phyloP scores from a whole-genome alignment of 2,113 vertebrate genomes.

The Seriola aureovittata region DNA sequence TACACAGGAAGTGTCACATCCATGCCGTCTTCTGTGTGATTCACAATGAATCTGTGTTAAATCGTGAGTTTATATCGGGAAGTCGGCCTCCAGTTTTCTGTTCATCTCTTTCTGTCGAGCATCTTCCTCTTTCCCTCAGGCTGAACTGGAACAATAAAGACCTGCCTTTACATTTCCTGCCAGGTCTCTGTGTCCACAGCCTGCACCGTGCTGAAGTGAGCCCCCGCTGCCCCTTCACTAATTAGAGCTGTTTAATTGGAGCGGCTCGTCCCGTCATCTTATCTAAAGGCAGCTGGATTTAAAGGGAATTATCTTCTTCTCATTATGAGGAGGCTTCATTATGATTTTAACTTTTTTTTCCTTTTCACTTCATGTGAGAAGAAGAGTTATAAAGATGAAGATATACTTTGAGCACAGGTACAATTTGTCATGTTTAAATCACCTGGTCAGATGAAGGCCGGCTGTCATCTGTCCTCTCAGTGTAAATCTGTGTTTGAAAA shows the following conservation, averaged over 20 bases:
- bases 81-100: background rate
- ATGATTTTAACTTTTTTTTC: constrained; percentile 6
- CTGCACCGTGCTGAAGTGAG: constrained; percentile 24
- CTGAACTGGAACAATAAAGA: constrained; percentile 20
- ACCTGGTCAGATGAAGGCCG: too few species aligned
- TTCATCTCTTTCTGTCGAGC: background rate
- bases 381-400: too few species aligned
- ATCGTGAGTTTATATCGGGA: background rate
- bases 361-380: constrained; percentile 1
- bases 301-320: constrained; percentile 45
- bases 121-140: constrained; percentile 19
- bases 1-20: too few species aligned
- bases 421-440: too few species aligned
- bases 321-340: constrained; percentile 35
- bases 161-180: background rate
- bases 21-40: too few species aligned
- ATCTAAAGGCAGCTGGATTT: constrained; percentile 52
- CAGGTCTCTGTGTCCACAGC: constrained; percentile 25
- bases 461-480: too few species aligned
- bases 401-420: too few species aligned
- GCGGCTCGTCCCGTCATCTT: constrained; percentile 42
- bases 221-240: constrained; percentile 44
- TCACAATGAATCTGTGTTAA: background rate
- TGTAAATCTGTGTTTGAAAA: too few species aligned
- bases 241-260: constrained; percentile 58